Percentiles rank a stretch among this genome's conserved stretches.
phyloP scores from a whole-genome alignment of 2,797 vertebrate genomes.

The Sebastes iracundus region DNA sequence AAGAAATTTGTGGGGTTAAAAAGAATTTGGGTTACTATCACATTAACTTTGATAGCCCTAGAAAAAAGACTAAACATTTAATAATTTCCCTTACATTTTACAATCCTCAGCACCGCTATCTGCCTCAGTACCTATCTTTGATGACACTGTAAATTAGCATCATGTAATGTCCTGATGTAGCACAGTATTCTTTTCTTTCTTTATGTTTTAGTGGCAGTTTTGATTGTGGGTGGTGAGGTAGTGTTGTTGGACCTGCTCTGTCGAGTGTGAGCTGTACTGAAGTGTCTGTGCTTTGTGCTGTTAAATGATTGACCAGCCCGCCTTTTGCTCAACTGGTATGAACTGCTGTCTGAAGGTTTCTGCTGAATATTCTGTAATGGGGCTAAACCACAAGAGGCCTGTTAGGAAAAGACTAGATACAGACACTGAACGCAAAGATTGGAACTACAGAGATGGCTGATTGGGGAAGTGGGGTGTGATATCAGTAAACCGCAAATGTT shows the following conservation, averaged over 20 bases:
- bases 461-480: not conserved
- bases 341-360: constrained; percentile 4
- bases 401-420: not conserved
- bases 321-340: not conserved
- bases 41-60: no score
- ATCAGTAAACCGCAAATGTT: not conserved
- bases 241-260: not conserved
- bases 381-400: not conserved
- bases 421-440: not conserved
- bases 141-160: not conserved
- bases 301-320: constrained; percentile 46
- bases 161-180: not conserved
- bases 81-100: not conserved
- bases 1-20: no score
- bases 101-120: no score
- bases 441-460: not conserved
- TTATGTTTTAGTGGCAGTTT: not conserved
- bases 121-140: not conserved
- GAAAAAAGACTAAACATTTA: no score
- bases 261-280: not conserved
- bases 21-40: no score
- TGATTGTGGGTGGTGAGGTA: not conserved
- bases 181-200: not conserved
- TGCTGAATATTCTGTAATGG: not conserved
- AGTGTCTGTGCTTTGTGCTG: constrained; percentile 5